Evolutionary conservation across 2,113 vertebrate genomes (phyloP).

Genomic region (Lepidiolamprologus cunningtoni): DNA sequence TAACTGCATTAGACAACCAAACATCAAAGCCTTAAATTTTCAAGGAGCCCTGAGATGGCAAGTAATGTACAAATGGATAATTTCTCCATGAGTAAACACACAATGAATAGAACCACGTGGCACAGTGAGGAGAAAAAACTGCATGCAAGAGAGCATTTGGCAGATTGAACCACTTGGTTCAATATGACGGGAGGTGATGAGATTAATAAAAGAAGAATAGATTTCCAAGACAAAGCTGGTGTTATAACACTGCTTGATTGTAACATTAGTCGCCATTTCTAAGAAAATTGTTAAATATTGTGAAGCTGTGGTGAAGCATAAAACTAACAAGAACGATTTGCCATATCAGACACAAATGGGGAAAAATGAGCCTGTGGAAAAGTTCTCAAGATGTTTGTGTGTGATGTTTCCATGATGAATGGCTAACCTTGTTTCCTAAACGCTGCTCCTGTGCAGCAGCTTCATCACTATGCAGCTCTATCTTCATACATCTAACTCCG

Average conservation of each 20-base stretch:
- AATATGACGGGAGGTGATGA: not conserved
- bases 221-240: not conserved
- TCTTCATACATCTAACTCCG: constrained; percentile 22
- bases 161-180: not conserved
- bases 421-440: constrained; percentile 21
- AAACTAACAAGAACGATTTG: not conserved
- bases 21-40: constrained; percentile 55
- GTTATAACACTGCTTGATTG: not conserved
- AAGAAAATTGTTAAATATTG: not conserved
- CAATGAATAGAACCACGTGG: not conserved
- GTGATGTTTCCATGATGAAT: constrained; percentile 15
- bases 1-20: constrained; percentile 38
- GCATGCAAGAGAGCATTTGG: not conserved
- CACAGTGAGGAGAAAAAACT: not conserved
- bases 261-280: not conserved
- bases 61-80: constrained; percentile 43
- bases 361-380: not conserved
- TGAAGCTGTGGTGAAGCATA: not conserved
- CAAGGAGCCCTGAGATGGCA: constrained; percentile 18
- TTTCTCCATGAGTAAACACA: constrained; percentile 31
- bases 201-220: not conserved
- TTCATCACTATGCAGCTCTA: constrained; percentile 36
- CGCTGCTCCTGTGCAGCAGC: not conserved
- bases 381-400: not conserved
- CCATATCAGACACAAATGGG: not conserved